Conservation (phyloP, 2,113 vertebrate genomes). For the Anhinga anhinga region DNA sequence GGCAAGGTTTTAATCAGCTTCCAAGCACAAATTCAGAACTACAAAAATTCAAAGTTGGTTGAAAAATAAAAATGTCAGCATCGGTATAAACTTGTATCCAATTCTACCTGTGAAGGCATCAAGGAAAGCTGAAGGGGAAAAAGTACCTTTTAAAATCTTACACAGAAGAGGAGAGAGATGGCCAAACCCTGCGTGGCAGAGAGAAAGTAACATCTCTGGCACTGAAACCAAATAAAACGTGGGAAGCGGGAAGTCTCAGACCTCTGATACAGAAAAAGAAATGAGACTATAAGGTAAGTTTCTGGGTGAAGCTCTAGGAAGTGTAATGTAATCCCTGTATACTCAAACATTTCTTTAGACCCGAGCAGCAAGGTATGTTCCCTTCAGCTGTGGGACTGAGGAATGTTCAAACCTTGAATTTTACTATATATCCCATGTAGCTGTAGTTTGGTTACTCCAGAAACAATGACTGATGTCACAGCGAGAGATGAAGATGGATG, state of each 20-base stretch:
- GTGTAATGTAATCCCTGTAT: background rate
- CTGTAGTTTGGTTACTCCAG: background rate
- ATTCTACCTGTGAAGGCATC: background rate
- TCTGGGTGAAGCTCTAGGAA: background rate
- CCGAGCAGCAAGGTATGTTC: background rate
- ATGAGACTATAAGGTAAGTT: background rate
- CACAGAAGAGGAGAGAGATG: background rate
- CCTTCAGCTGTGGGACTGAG: background rate
- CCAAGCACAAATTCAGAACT: background rate
- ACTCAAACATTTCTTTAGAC: background rate
- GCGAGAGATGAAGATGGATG: background rate
- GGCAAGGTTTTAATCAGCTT: background rate
- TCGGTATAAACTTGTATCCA: background rate
- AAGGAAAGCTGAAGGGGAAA: background rate
- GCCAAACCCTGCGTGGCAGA: background rate
- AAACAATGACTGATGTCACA: background rate
- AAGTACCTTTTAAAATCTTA: background rate
- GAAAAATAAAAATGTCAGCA: background rate
- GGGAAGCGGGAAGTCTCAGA: background rate
- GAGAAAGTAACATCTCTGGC: background rate
- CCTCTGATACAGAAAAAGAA: background rate
- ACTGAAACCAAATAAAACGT: background rate
- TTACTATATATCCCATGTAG: background rate
- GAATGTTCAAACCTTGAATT: background rate
- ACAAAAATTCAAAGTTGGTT: conserved; percentile 1